phyloP scores from a whole-genome alignment of 2,113 vertebrate species.

The Agapornis roseicollis region DNA sequence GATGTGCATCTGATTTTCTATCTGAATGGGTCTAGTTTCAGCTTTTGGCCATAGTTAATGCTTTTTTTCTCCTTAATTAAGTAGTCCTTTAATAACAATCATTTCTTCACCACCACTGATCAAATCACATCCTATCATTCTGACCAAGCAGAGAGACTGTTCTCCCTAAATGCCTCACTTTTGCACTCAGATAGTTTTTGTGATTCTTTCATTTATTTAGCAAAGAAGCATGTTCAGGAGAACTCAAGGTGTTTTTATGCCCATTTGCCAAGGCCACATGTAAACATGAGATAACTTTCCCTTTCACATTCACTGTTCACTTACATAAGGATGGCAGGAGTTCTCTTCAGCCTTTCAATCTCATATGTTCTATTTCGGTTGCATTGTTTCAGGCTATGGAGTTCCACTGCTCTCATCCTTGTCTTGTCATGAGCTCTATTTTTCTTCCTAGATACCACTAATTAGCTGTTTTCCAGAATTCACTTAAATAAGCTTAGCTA shows the following conservation, averaged over 20 bases:
- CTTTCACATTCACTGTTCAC: neutral
- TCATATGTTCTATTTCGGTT: neutral
- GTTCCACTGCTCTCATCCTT: neutral
- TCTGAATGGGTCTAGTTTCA: neutral
- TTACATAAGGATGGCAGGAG: neutral
- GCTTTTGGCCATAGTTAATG: neutral
- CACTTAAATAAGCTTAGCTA: neutral
- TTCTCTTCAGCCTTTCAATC: neutral
- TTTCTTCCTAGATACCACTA: neutral
- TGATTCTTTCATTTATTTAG: neutral
- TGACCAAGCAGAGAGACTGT: neutral
- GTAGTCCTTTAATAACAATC: neutral
- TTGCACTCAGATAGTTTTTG: neutral
- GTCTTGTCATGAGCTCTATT: neutral
- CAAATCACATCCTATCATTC: neutral
- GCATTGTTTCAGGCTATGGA: neutral
- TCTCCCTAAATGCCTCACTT: neutral
- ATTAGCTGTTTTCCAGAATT: neutral
- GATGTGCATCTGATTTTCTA: neutral
- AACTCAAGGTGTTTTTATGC: neutral
- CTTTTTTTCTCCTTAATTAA: neutral
- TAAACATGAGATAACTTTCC: neutral
- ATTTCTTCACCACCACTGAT: neutral
- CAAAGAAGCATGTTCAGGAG: neutral
- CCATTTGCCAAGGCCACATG: neutral